A percentile compares a stretch with the other conserved stretches of the same genome.
Evolutionary conservation across 2,888 invertebrate species (phyloP).

Genomic region (Agrotis clavis): DNA sequence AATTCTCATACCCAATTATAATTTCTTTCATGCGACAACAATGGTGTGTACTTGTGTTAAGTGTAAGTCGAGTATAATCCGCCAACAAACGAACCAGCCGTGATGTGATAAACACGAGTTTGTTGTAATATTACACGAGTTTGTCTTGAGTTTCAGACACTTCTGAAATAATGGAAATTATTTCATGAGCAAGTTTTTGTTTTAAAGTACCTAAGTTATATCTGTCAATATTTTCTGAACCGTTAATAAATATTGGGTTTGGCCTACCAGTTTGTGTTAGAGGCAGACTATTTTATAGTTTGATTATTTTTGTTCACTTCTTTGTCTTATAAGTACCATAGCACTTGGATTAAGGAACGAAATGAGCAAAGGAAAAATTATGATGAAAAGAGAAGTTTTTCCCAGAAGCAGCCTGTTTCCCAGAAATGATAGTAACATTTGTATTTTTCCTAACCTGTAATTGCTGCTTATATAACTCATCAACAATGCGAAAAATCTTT

Average conservation of each 20-base stretch:
- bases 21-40: constrained; percentile 36
- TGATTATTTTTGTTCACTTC: not conserved
- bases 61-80: constrained; percentile 33
- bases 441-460: not conserved
- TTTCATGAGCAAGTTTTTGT: not conserved
- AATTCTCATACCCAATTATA: constrained; percentile 25
- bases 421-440: too few species aligned
- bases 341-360: too few species aligned
- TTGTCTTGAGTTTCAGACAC: constrained; percentile 15
- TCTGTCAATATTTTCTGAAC: not conserved
- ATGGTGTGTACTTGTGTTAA: constrained; percentile 32
- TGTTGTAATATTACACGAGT: constrained; percentile 18
- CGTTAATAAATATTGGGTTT: not conserved
- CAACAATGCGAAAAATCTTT: not conserved
- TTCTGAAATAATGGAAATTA: not conserved
- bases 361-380: too few species aligned
- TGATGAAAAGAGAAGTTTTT: too few species aligned
- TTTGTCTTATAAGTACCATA: too few species aligned
- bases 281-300: not conserved
- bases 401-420: too few species aligned
- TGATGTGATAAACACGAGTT: constrained; percentile 33
- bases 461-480: not conserved
- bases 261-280: not conserved
- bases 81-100: constrained; percentile 40
- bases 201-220: not conserved